Conservation (phyloP, 2,888 invertebrate species). For the Heliconius charithonia region DNA sequence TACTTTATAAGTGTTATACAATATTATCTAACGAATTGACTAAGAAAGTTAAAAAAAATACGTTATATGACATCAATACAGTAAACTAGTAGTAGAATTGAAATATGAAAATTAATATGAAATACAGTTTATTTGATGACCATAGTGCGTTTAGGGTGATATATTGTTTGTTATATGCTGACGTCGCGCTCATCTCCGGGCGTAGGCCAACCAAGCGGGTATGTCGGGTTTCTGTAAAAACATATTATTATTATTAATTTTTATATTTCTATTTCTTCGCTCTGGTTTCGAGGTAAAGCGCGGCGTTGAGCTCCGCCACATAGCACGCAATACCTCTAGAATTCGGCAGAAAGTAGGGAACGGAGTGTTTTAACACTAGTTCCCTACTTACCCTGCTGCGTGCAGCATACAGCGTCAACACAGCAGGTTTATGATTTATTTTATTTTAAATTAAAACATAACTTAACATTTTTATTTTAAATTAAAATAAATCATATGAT, state of each 20-base stretch:
- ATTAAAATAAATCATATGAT: too few relatives aligned
- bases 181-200: constrained; percentile 94
- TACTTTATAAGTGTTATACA: constrained; percentile 38
- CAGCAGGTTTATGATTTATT: too few relatives aligned
- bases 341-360: too few relatives aligned
- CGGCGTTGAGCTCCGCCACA: too few relatives aligned
- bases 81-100: constrained; percentile 16
- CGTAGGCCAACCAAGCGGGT: constrained; percentile 89
- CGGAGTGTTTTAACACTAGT: too few relatives aligned
- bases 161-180: constrained; percentile 43
- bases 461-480: too few relatives aligned
- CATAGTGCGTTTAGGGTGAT: constrained; percentile 37
- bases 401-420: neutral
- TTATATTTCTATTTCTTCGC: too few relatives aligned
- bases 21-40: constrained; percentile 43
- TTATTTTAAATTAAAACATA: too few relatives aligned
- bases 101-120: constrained; percentile 25
- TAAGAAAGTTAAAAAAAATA: constrained; percentile 33
- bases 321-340: too few relatives aligned
- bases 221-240: constrained; percentile 76
- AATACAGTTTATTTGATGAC: constrained; percentile 30
- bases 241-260: neutral
- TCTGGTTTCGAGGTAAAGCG: too few relatives aligned
- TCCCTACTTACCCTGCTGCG: neutral
- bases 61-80: neutral